phyloP scores from a whole-genome alignment of 2,797 vertebrate species.

The Cuniculus paca region DNA sequence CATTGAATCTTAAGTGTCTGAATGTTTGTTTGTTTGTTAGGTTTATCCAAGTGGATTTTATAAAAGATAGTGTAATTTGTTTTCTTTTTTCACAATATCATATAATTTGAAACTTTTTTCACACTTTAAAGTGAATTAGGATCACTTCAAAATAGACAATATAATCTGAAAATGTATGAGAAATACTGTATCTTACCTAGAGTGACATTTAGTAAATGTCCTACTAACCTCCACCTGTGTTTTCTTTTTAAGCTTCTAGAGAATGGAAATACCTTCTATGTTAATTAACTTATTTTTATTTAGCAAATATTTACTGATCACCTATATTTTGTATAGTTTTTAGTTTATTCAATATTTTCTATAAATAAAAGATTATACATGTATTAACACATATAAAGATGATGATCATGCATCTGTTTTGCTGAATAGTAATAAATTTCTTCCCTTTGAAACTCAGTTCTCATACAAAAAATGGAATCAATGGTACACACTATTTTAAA shows the following conservation, averaged over 20 bases:
- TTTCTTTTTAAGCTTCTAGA: constrained; percentile 31
- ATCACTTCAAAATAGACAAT: neutral
- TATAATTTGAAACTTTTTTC: neutral
- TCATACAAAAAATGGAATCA: constrained; percentile 20
- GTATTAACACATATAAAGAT: neutral
- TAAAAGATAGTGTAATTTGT: neutral
- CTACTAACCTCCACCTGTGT: neutral
- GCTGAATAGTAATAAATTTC: constrained; percentile 9
- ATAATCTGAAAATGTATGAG: constrained; percentile 18
- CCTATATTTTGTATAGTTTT: neutral
- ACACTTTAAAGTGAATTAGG: constrained; percentile 31
- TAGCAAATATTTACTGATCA: neutral
- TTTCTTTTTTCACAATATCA: neutral
- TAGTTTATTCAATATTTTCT: constrained; percentile 33
- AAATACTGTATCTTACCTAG: neutral
- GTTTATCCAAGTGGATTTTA: neutral
- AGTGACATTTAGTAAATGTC: neutral
- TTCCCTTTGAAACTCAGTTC: neutral
- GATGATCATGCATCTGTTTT: neutral
- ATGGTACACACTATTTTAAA: neutral
- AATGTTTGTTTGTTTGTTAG: neutral
- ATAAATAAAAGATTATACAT: neutral
- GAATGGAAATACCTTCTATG: neutral
- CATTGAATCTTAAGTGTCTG: constrained; percentile 22
- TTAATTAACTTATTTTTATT: constrained; percentile 45